phyloP scores from a whole-genome alignment of 1,140 invertebrate genomes.

The Aculops lycopersici region DNA sequence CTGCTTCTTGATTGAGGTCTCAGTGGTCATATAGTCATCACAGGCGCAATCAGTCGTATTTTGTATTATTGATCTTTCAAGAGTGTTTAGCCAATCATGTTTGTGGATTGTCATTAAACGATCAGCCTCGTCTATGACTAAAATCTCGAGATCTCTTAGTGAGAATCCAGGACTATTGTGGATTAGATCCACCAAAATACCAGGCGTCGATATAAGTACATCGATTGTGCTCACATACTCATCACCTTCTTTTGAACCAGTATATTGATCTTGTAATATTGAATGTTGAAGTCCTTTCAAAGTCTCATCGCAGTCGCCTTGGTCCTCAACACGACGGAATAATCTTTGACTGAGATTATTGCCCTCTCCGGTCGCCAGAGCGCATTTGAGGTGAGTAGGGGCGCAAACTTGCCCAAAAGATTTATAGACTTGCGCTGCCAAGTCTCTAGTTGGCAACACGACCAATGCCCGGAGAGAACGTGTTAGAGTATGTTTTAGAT shows the following conservation, averaged over 20 bases:
- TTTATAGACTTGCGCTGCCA: slow-evolving; percentile 43
- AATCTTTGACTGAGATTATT: too few species aligned
- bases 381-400: slow-evolving; percentile 34
- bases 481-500: slow-evolving; percentile 17
- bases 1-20: neutral
- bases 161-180: slow-evolving; percentile 52
- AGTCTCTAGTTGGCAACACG: slow-evolving; percentile 59
- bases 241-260: too few species aligned
- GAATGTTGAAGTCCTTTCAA: too few species aligned
- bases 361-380: slow-evolving; percentile 32
- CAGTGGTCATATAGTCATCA: neutral
- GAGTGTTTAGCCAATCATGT: slow-evolving; percentile 49
- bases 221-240: slow-evolving; percentile 23
- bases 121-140: slow-evolving; percentile 75
- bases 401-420: slow-evolving; percentile 35
- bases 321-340: too few species aligned
- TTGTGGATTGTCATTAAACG: slow-evolving; percentile 46
- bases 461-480: slow-evolving; percentile 42
- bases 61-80: slow-evolving; percentile 15
- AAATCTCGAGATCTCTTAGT: slow-evolving; percentile 37
- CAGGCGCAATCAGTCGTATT: slow-evolving; percentile 1
- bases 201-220: slow-evolving; percentile 70
- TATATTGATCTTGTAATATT: too few species aligned
- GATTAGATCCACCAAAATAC: slow-evolving; percentile 64
- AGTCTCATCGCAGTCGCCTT: too few species aligned